These are phyloP conservation scores for Planococcus citri DNA, from an alignment of 1,140 invertebrate genomes.

Conservation along the genomic window DNA sequence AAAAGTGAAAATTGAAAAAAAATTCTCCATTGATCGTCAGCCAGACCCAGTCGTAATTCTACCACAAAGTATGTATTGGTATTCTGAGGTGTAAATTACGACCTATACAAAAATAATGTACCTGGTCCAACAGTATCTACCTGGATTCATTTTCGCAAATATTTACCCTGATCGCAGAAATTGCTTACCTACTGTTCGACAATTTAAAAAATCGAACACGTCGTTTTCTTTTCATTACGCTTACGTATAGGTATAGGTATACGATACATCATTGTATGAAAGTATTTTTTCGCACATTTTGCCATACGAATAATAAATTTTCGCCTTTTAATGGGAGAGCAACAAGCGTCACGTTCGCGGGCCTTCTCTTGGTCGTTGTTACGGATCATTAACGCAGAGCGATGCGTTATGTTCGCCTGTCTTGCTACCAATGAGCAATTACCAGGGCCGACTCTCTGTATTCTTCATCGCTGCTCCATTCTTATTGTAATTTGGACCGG, in stretches of 20 bases:
- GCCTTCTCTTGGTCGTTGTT: background rate
- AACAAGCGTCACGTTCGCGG: conserved; percentile 5
- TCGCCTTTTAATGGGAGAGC: background rate
- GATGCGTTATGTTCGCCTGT: conserved; percentile 5
- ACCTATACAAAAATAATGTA: too few relatives aligned
- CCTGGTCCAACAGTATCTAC: too few relatives aligned
- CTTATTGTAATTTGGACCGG: background rate
- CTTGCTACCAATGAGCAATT: conserved; percentile 6
- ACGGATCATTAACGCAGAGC: conserved; percentile 1
- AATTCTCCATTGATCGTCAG: too few relatives aligned
- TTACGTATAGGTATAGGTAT: too few relatives aligned
- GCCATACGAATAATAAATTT: background rate
- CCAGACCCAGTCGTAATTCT: too few relatives aligned
- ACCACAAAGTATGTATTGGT: too few relatives aligned
- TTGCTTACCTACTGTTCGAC: background rate
- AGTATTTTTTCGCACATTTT: background rate
- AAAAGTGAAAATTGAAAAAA: too few relatives aligned
- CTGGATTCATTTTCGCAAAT: background rate
- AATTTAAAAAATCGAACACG: background rate
- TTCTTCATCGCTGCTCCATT: background rate
- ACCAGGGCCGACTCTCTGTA: background rate
- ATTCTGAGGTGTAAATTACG: background rate
- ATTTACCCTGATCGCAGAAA: background rate
- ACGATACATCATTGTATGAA: background rate
- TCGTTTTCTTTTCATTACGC: too few relatives aligned